Conservation (phyloP, 2,888 invertebrate genomes). For the Diarsia mendica region DNA sequence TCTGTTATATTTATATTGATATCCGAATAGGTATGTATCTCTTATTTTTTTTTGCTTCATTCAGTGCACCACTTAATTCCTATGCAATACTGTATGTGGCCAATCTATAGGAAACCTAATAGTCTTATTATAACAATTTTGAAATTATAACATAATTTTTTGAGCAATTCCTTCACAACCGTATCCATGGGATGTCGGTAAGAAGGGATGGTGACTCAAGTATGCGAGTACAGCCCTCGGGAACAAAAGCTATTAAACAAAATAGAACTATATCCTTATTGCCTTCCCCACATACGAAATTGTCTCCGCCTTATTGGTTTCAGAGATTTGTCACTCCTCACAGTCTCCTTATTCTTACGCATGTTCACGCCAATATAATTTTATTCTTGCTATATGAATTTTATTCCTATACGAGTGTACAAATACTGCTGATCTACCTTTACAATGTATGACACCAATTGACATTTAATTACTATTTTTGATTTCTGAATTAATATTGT, state of each 20-base stretch:
- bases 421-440: constrained; percentile 11
- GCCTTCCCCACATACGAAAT: constrained; percentile 40
- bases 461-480: too few relatives aligned
- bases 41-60: background rate
- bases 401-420: constrained; percentile 26
- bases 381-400: constrained; percentile 41
- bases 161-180: constrained; percentile 7
- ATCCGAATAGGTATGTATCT: constrained; percentile 7
- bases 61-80: background rate
- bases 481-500: too few relatives aligned
- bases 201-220: constrained; percentile 24
- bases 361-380: constrained; percentile 31
- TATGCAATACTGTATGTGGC: background rate
- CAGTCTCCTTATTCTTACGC: constrained; percentile 34
- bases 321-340: constrained; percentile 35
- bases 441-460: background rate
- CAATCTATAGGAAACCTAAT: background rate
- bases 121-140: background rate
- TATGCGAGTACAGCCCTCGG: constrained; percentile 17
- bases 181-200: constrained; percentile 19
- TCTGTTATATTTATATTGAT: constrained; percentile 16
- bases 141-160: background rate
- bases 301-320: constrained; percentile 44
- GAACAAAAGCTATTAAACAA: constrained; percentile 44
- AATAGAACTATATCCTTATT: constrained; percentile 33